Base-by-base conservation (phyloP, 2,797 vertebrate genomes). In the Myotis vivesi region DNA sequence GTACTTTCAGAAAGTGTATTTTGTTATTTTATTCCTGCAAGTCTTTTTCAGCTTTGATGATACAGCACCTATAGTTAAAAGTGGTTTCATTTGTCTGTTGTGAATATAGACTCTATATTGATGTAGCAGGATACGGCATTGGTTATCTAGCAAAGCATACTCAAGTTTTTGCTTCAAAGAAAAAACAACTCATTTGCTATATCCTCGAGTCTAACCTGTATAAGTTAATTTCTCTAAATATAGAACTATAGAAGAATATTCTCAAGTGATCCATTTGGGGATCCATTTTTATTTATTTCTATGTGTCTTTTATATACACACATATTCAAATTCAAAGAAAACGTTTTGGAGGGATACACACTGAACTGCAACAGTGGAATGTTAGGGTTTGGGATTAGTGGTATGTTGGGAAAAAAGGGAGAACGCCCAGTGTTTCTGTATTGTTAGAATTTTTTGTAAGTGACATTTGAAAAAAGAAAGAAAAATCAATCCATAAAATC, bases 1-100 rank as follows among this genome's bases (percentile, higher is more conserved):
- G 22, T 73, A 33, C 1, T 80, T 96, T 95, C 88, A 94, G 69
- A 91, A 95, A 94, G 87, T 68, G 0, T 82, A 19, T 79, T 84
- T 87, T 91, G 49, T 33, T 93, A 68, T 94, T 96, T 94, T 91
- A 86, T 53, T 94, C 38, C 87, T 55, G 6, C 12, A 81, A 59
- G 5, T 76, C n/a, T 93, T 85, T 95, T 71, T 76, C 64, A 72
- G 46, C 22, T 36, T 95, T 91, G 25, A 90, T 91, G 33, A 49
- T 66, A 30, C 22, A 75, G 46, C 28, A 96, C 41, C n/a, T 71
- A 38, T 72, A 41, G 94, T 28, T 66, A 46, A 73, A 88, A 92
- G 28, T 3, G 36, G 3, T 66, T 90, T 95, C 33, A 30, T 33
- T 30, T 44, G 15, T 69, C 55, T 84, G 1, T 73, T 53, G 33